Evolutionary conservation across 2,797 vertebrate genomes (phyloP).

Genomic region (Champsocephalus gunnari): DNA sequence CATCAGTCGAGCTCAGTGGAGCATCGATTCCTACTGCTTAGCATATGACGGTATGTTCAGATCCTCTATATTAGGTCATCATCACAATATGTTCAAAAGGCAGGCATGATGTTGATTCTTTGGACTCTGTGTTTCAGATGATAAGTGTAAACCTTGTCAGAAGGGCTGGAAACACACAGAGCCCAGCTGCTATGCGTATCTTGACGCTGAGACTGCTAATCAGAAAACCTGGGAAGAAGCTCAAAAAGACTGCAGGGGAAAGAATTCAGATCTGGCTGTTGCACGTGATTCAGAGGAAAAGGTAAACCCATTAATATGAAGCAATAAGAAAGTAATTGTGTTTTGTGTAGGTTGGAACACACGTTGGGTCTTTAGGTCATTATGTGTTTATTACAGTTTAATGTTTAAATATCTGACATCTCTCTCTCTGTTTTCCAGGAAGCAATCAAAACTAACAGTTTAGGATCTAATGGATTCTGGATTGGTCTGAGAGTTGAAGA

Average conservation of each 20-base stretch:
- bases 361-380: rapidly evolving
- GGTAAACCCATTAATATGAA: conserved; percentile 6
- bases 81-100: too few species aligned
- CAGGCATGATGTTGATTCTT: not conserved
- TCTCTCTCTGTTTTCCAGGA: conserved; percentile 33
- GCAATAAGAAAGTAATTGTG: not conserved
- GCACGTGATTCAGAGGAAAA: conserved; percentile 17
- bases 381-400: rapidly evolving
- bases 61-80: too few species aligned
- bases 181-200: too few species aligned
- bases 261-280: not conserved
- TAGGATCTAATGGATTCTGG: conserved; percentile 58
- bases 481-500: not conserved
- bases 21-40: not conserved
- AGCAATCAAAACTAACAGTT: rapidly evolving
- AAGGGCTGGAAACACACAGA: too few species aligned
- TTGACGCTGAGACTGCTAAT: rapidly evolving
- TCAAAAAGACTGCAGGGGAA: too few species aligned
- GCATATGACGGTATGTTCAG: too few species aligned
- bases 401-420: too few species aligned
- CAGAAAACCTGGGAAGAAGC: too few species aligned
- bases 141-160: conserved; percentile 50
- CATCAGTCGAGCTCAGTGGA: conserved; percentile 29
- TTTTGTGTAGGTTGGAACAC: not conserved
- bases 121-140: conserved; percentile 26